Conservation (phyloP, 2,113 vertebrate genomes). For the Machaerirhynchus nigripectus region DNA sequence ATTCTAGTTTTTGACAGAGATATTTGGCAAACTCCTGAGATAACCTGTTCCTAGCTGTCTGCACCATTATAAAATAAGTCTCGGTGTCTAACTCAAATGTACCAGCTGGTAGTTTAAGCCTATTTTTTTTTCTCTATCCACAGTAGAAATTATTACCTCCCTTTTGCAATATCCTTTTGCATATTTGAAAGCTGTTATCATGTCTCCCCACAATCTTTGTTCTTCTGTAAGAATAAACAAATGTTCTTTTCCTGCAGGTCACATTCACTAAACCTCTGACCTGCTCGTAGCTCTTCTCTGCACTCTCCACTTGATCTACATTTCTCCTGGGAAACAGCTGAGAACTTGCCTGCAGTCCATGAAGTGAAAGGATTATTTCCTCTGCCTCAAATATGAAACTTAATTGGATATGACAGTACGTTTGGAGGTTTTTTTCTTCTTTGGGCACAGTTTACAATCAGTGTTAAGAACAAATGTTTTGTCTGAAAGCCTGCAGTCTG, state of each 20-base stretch:
- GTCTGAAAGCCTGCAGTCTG: not conserved
- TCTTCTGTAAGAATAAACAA: not conserved
- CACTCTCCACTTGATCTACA: not conserved
- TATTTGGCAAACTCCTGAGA: not conserved
- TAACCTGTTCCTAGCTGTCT: not conserved
- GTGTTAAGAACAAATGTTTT: not conserved
- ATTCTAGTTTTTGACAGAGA: not conserved
- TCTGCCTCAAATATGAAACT: not conserved
- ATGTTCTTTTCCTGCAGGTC: not conserved
- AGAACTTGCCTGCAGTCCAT: not conserved
- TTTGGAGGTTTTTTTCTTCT: not conserved
- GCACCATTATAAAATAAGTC: not conserved
- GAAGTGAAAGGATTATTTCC: not conserved
- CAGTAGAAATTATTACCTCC: not conserved
- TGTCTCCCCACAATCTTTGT: not conserved
- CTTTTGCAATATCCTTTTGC: not conserved
- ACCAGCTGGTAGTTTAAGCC: not conserved
- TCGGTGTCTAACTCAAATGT: not conserved
- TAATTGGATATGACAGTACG: not conserved
- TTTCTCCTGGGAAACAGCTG: not conserved
- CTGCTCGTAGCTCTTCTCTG: not conserved
- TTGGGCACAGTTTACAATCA: not conserved
- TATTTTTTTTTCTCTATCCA: not conserved
- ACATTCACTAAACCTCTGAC: not conserved
- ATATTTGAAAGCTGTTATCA: not conserved